Evolutionary conservation across 2,113 vertebrate genomes (phyloP), one percentile per base, ranked within the genome.

Genomic region (Notiomystis cincta): DNA sequence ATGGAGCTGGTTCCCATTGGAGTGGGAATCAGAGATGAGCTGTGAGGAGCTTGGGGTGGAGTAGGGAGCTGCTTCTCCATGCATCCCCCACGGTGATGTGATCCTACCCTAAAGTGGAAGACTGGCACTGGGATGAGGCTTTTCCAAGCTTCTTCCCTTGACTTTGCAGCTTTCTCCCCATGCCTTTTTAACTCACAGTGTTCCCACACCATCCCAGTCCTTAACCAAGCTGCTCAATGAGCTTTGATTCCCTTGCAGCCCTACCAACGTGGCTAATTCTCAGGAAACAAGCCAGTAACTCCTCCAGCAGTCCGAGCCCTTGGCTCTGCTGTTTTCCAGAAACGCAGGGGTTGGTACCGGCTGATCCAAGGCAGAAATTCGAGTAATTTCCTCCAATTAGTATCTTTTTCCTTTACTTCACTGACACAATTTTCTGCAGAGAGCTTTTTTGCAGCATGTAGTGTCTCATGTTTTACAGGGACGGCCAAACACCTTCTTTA

Each of bases 321-420:
- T 56, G 53, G 83, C 81, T 56, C 17, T 82, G 65, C 54, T 24
- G 4, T 67, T 90, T 89, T 67, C 76, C 86, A 90, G 60, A 81
- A 67, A 40, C 3, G 11, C 35, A n/a, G 62, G 50, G 75, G 11
- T 17, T 72, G 71, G 35, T 83, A 70, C 20, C 1, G 0, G 23
- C 64, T 75, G 70, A 82, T 86, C 65, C 66, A 87, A 82, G 65
- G 66, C 57, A 95, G 75, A 90, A 83, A 65, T 94, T 85, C 13
- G 45, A 93, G 78, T 82, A 35, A 94, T 89, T 94, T 90, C 87
- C 89, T 93, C 83, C 89, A 93, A 73, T 77, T 91, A 95, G 88
- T 54, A 31, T 48, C 23, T 88, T 96, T 95, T 93, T 85, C 93
- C 91, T 82, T 89, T 71, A 57, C 78, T 86, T 82, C 50, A 85